Percentiles rank a stretch among this genome's conserved stretches.
These are phyloP conservation scores for Echeneis naucrates DNA, from an alignment of 2,797 vertebrate genomes.

Conservation along the genomic window DNA sequence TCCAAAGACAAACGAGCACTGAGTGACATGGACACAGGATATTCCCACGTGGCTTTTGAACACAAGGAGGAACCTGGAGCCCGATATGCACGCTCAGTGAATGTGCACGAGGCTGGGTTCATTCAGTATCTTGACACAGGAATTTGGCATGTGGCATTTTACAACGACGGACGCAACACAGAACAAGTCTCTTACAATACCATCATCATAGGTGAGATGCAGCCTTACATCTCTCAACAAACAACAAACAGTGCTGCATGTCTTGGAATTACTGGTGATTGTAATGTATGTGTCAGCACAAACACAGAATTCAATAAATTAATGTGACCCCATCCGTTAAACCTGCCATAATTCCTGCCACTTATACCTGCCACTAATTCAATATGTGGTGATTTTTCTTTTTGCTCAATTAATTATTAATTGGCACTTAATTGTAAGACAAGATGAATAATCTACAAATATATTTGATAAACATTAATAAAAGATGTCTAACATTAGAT, in stretches of 20 bases:
- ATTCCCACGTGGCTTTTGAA: neutral
- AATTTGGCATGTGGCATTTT: constrained; percentile 99
- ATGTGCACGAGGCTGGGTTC: constrained; percentile 94
- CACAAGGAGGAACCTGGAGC: constrained; percentile 65
- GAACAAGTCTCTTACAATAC: constrained; percentile 97
- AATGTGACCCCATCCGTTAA: neutral
- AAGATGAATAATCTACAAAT: neutral
- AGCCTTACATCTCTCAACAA: neutral
- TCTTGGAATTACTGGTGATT: neutral
- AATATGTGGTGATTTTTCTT: too few species aligned
- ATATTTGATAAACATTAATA: neutral
- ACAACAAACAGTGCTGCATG: neutral
- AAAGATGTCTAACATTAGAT: too few species aligned
- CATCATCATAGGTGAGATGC: constrained; percentile 92
- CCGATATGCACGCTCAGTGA: constrained; percentile 89
- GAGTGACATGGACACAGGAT: constrained; percentile 44
- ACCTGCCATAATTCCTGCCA: too few species aligned
- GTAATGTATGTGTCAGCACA: too few species aligned
- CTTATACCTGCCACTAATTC: too few species aligned
- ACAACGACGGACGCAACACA: constrained; percentile 94
- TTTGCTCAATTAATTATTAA: too few species aligned
- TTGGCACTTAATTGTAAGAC: too few species aligned
- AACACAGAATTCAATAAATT: neutral
- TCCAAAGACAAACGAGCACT: constrained; percentile 93
- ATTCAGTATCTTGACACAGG: constrained; percentile 97